These are phyloP conservation scores for Zaprionus davidi DNA, from an alignment of 1,140 invertebrate species.

Conservation along the genomic window DNA sequence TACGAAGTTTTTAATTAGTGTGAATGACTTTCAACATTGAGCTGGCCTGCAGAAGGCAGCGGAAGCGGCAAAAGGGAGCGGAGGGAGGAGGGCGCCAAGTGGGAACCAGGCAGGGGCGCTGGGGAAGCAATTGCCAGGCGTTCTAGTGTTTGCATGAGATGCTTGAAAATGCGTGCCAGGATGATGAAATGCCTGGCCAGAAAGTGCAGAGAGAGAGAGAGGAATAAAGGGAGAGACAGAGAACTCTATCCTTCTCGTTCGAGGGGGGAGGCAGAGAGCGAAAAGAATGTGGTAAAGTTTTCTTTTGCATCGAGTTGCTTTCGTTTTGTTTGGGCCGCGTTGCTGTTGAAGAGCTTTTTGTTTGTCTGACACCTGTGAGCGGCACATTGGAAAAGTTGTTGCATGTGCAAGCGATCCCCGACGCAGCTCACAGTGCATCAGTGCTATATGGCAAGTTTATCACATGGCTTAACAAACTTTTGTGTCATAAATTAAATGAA, in stretches of 20 bases:
- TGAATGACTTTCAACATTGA: constrained; percentile 82
- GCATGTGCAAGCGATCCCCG: constrained; percentile 11
- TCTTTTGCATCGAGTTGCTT: constrained; percentile 50
- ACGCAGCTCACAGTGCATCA: background rate
- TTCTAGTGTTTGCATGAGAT: constrained; percentile 64
- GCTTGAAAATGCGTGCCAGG: constrained; percentile 66
- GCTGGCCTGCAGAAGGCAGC: constrained; percentile 34
- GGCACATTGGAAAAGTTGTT: constrained; percentile 23
- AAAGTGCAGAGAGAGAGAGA: background rate
- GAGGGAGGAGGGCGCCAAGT: background rate
- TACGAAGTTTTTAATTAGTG: constrained; percentile 84
- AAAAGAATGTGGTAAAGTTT: constrained; percentile 60
- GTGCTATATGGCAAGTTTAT: background rate
- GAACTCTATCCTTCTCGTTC: too few relatives aligned
- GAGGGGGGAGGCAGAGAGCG: background rate
- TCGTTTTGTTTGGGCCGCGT: constrained; percentile 6
- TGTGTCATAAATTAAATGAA: background rate
- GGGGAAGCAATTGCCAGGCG: constrained; percentile 22
- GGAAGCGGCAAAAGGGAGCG: constrained; percentile 2
- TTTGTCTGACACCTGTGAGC: constrained; percentile 41
- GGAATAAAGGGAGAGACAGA: background rate
- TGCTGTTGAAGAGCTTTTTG: constrained; percentile 17
- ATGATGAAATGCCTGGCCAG: constrained; percentile 43
- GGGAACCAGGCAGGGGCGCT: background rate
- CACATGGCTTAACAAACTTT: background rate